Percentiles rank a stretch among this genome's conserved stretches.
These are phyloP conservation scores for Grammomys surdaster DNA, from an alignment of 2,113 vertebrate genomes.

Conservation along the genomic window DNA sequence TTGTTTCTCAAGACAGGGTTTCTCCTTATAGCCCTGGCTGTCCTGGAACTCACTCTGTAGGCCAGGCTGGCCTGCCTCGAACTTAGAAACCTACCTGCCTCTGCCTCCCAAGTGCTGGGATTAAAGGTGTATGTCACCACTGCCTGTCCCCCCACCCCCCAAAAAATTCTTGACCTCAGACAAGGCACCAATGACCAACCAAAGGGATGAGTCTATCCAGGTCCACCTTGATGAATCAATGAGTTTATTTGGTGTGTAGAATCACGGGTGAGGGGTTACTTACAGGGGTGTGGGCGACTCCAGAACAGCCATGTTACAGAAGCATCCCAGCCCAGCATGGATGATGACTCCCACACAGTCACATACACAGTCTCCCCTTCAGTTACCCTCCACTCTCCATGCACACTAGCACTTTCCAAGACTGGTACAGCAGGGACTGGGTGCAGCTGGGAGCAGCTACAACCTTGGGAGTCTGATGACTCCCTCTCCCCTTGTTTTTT, in stretches of 20 bases:
- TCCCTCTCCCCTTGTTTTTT: not conserved
- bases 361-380: not conserved
- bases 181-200: not conserved
- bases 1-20: too few species aligned
- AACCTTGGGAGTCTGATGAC: not conserved
- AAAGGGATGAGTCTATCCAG: not conserved
- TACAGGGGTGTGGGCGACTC: not conserved
- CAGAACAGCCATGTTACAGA: not conserved
- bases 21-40: too few species aligned
- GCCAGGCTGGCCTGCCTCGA: too few species aligned
- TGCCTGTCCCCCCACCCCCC: too few species aligned
- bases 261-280: not conserved
- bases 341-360: not conserved
- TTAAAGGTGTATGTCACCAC: too few species aligned
- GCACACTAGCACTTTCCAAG: not conserved
- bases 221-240: not conserved
- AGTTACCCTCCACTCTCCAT: not conserved
- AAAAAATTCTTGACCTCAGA: not conserved
- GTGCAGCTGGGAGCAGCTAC: not conserved
- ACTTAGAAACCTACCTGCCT: too few species aligned
- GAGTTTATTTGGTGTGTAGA: not conserved
- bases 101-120: too few species aligned
- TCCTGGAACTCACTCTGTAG: too few species aligned
- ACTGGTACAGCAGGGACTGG: not conserved
- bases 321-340: not conserved